Evolutionary conservation across 2,888 invertebrate genomes (phyloP), one percentile per base, ranked within the genome.

Genomic region (Harmothoe impar): DNA sequence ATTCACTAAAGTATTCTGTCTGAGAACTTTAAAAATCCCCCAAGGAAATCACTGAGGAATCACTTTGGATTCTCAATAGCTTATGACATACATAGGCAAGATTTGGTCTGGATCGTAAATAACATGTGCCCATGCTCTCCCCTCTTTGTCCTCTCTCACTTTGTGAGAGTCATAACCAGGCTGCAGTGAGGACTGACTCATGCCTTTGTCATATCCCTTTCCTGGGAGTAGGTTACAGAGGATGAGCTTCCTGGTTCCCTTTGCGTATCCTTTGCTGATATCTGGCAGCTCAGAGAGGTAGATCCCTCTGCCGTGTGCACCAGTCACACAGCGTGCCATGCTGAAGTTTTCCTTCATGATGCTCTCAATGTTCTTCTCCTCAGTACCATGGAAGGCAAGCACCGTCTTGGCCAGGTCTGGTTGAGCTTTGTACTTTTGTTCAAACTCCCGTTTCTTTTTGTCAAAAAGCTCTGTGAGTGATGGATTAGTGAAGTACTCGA

Each of bases 331-430:
- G 20, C 54, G 51, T 3, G 3, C 54, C 78, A 92, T 35, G 15
- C 86, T 78, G 62, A 92, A 91, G 54, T 92, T 92, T 7, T 92
- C 35, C 35, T 86, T 23, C 78, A 92, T 72, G 23, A 92, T 91
- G 78, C 62, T 33, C 20, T 81, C 62, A 25, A 91, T 91, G 52
- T 91, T 91, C 29, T 89, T 81, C 25, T 51, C 54, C 10, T 84
- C 89, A 52, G 92, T 92, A 7, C 92, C 92, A 91, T 92, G 92
- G 86, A 92, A 92, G 7, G 89, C 92, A 52, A 92, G 78, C 17
- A 92, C 54, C 1, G 33, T 35, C 62, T 91, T 72, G 0, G n/a
- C 33, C 17, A 25, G n/a, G 12, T 81, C 35, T 7, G 35, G 43
- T 10, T 43, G 51, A 17, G 23, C 52, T n/a, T 31, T 54, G 52